phyloP scores from a whole-genome alignment of 2,113 vertebrate genomes.

The Psammodynastes pulverulentus region DNA sequence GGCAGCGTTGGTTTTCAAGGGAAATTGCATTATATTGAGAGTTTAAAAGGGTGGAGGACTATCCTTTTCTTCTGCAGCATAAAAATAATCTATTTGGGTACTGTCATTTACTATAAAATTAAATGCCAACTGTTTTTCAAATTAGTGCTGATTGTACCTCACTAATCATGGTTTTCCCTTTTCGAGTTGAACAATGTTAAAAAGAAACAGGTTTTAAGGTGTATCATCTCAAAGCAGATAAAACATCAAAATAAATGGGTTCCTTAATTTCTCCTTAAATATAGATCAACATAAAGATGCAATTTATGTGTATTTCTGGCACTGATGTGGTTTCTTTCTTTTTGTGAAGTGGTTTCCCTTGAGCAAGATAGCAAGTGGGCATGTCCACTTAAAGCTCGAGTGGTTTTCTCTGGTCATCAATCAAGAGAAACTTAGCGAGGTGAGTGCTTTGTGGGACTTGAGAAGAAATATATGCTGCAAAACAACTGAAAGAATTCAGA shows the following conservation, averaged over 20 bases:
- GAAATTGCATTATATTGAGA: background rate
- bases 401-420: constrained; percentile 84
- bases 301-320: background rate
- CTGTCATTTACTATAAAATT: background rate
- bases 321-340: constrained; percentile 2
- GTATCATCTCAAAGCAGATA: background rate
- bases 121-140: background rate
- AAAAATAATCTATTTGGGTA: background rate
- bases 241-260: background rate
- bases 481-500: background rate
- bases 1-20: background rate
- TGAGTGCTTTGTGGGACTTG: constrained; percentile 44
- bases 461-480: background rate
- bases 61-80: background rate
- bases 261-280: background rate
- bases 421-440: constrained; percentile 66
- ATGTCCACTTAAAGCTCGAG: constrained; percentile 84
- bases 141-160: background rate
- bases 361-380: constrained; percentile 73
- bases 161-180: background rate
- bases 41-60: background rate
- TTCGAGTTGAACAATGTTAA: background rate
- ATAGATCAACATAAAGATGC: background rate
- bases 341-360: constrained; percentile 84
- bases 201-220: background rate